Conservation (phyloP, 2,888 invertebrate genomes). For the Merodon equestris region DNA sequence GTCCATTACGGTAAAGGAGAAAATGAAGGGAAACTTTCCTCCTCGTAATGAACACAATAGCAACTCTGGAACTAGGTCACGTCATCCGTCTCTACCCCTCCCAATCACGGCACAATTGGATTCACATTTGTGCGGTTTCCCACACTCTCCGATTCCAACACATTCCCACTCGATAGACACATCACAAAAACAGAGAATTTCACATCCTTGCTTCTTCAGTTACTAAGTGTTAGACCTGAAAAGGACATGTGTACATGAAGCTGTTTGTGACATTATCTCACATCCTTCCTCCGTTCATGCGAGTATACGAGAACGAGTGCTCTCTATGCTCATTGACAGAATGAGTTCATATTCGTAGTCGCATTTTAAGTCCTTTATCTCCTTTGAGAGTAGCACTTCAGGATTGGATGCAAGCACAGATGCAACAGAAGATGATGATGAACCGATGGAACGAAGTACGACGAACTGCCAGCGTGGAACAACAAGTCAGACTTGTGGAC, state of each 20-base stretch:
- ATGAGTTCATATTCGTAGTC: conserved; percentile 61
- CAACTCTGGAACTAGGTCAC: conserved; percentile 48
- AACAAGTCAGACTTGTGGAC: conserved; percentile 24
- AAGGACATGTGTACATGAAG: conserved; percentile 28
- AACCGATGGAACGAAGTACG: no score
- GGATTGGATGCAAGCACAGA: not conserved
- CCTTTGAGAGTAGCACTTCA: conserved; percentile 13
- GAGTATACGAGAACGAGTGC: conserved; percentile 7
- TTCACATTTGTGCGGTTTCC: conserved; percentile 49
- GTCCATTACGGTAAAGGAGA: conserved; percentile 2
- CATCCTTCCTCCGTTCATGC: conserved; percentile 43
- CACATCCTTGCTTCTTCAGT: no score
- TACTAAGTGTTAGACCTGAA: conserved; percentile 44
- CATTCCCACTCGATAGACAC: conserved; percentile 33
- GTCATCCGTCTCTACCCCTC: conserved; percentile 14
- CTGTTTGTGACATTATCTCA: conserved; percentile 62
- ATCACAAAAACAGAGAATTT: not conserved
- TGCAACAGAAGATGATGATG: conserved; percentile 1
- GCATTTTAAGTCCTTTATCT: conserved; percentile 46
- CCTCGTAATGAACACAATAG: conserved; percentile 42
- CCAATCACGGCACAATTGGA: conserved; percentile 43
- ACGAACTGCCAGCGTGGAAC: no score
- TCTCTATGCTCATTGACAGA: conserved; percentile 55
- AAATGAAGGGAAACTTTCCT: conserved; percentile 53
- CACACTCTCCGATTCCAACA: conserved; percentile 47